A percentile compares a stretch with the other conserved stretches of the same genome.
phyloP scores from a whole-genome alignment of 2,888 invertebrate species.

The Chymomyza fuscimana region DNA sequence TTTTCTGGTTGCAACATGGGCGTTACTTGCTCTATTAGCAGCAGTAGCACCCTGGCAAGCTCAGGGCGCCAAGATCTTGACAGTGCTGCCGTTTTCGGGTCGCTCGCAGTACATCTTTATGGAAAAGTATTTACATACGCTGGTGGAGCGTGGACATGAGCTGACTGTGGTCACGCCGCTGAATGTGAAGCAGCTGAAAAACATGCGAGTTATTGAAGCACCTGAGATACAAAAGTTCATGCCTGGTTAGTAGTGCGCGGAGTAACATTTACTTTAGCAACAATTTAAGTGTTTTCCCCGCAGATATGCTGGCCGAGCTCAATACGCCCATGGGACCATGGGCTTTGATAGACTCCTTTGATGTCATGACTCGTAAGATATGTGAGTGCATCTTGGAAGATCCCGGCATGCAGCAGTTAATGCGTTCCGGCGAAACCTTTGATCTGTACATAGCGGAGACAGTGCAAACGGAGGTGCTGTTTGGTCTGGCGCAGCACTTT shows the following conservation, averaged over 20 bases:
- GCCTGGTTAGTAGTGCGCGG: slow-evolving; percentile 22
- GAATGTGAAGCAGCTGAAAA: slow-evolving; percentile 33
- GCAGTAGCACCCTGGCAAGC: slow-evolving; percentile 9
- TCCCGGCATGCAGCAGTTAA: slow-evolving; percentile 45
- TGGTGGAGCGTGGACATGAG: slow-evolving; percentile 76
- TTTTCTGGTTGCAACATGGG: background rate
- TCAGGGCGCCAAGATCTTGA: slow-evolving; percentile 57
- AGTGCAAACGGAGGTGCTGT: slow-evolving; percentile 71
- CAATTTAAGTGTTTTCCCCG: background rate
- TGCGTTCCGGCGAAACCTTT: slow-evolving; percentile 72
- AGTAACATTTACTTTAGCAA: no score
- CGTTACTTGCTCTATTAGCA: slow-evolving; percentile 26
- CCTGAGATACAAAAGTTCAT: slow-evolving; percentile 28
- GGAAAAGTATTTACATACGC: slow-evolving; percentile 43
- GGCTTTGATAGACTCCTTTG: slow-evolving; percentile 5
- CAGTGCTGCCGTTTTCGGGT: slow-evolving; percentile 60
- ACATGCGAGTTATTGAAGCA: slow-evolving; percentile 53
- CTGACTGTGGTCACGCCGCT: slow-evolving; percentile 72
- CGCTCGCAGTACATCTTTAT: slow-evolving; percentile 70
- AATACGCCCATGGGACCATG: slow-evolving; percentile 19
- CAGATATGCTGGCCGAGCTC: slow-evolving; percentile 32
- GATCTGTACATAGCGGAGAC: slow-evolving; percentile 77
- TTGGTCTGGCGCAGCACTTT: slow-evolving; percentile 68
- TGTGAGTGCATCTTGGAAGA: slow-evolving; percentile 31
- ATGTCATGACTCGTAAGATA: background rate